Evolutionary conservation across 2,888 invertebrate species (phyloP).

Genomic region (Dysmachus trigonus): DNA sequence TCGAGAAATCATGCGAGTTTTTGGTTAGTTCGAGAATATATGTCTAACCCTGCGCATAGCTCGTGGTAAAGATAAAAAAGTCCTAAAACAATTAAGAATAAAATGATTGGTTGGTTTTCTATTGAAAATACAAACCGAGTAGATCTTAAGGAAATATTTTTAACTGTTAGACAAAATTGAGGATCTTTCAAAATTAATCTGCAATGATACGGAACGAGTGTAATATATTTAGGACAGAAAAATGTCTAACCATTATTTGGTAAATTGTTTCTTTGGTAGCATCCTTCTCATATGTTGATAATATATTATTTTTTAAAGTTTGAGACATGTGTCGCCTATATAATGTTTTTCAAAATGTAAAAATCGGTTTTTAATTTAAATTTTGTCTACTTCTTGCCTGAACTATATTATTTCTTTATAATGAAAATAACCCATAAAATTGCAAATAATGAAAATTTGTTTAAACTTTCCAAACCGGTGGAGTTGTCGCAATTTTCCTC

Average conservation of each 20-base stretch:
- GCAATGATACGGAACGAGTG: too few relatives aligned
- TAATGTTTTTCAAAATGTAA: neutral
- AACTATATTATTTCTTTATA: too few relatives aligned
- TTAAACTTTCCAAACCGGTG: too few relatives aligned
- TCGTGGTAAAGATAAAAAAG: too few relatives aligned
- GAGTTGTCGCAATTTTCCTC: neutral
- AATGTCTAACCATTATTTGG: too few relatives aligned
- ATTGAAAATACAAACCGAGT: neutral
- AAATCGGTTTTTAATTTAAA: neutral
- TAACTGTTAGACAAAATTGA: neutral
- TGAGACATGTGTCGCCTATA: neutral
- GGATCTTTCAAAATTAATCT: neutral
- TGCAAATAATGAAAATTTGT: too few relatives aligned
- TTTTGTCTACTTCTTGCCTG: too few relatives aligned
- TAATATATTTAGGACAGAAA: too few relatives aligned
- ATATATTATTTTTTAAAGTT: neutral
- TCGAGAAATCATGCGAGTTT: neutral
- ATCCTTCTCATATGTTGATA: neutral
- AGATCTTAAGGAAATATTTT: neutral
- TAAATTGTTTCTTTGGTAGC: too few relatives aligned
- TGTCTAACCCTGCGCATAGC: neutral
- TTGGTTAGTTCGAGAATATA: neutral
- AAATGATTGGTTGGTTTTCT: neutral
- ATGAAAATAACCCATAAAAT: too few relatives aligned
- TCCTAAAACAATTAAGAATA: neutral